These are phyloP conservation scores for Coregonus ussuriensis DNA, from an alignment of 2,797 vertebrate genomes.

Conservation along the genomic window DNA sequence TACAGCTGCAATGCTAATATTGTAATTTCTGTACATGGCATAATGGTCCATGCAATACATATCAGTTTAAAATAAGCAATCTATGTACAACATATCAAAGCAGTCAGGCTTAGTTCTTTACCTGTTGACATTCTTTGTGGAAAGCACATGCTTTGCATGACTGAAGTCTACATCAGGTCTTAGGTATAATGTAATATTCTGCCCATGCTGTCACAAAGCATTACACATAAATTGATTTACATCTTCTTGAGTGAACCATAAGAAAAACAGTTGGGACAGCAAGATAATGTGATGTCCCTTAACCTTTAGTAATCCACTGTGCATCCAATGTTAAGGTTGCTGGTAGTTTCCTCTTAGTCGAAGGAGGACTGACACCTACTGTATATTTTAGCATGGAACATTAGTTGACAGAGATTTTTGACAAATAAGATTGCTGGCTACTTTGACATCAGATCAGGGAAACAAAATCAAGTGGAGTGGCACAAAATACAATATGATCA, in stretches of 20 bases:
- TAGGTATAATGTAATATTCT: slow-evolving; percentile 52
- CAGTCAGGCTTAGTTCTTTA: neutral
- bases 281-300: slow-evolving; percentile 40
- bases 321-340: slow-evolving; percentile 44
- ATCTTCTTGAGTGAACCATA: slow-evolving; percentile 51
- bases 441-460: slow-evolving; percentile 37
- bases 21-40: neutral
- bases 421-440: slow-evolving; percentile 49
- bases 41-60: neutral
- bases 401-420: slow-evolving; percentile 40
- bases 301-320: slow-evolving; percentile 47
- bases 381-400: neutral
- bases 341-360: slow-evolving; percentile 31
- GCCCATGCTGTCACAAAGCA: slow-evolving; percentile 63
- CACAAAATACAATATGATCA: slow-evolving; percentile 28
- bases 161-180: slow-evolving; percentile 59
- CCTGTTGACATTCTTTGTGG: slow-evolving; percentile 15
- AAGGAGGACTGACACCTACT: neutral
- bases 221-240: slow-evolving; percentile 59
- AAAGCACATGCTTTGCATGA: slow-evolving; percentile 55
- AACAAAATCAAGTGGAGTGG: slow-evolving; percentile 26
- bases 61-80: neutral
- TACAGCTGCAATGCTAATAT: neutral
- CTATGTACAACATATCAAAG: neutral
- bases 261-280: slow-evolving; percentile 53